Percentiles rank a stretch among this genome's conserved stretches.
Evolutionary conservation across 2,888 invertebrate species (phyloP).

Genomic region (Perizoma flavofasciatum): DNA sequence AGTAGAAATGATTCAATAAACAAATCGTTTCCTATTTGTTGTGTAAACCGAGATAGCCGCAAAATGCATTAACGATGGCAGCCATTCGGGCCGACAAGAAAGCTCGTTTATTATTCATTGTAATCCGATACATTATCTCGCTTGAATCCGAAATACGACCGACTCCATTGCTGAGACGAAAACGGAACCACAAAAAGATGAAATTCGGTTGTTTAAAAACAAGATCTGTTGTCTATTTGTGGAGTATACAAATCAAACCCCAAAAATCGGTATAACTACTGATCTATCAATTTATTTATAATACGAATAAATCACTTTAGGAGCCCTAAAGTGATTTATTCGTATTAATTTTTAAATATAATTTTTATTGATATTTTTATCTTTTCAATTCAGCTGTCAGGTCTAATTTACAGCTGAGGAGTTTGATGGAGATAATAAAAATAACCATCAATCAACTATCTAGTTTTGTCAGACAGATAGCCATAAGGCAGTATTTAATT

Average conservation of each 20-base stretch:
- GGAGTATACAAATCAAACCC: neutral
- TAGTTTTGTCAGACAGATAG: constrained; percentile 33
- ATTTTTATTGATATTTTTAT: constrained; percentile 52
- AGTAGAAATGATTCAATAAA: constrained; percentile 37
- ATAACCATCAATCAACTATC: constrained; percentile 55
- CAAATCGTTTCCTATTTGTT: constrained; percentile 49
- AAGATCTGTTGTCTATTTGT: neutral
- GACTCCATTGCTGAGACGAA: constrained; percentile 45
- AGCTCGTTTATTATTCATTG: constrained; percentile 70
- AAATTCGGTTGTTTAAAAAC: constrained; percentile 7
- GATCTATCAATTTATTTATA: no score
- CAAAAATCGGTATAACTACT: no score
- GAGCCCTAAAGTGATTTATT: no score
- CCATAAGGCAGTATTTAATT: constrained; percentile 33
- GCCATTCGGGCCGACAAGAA: constrained; percentile 49
- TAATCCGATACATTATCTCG: constrained; percentile 68
- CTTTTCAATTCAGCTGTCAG: constrained; percentile 44
- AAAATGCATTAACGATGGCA: constrained; percentile 54
- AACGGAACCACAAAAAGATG: constrained; percentile 49
- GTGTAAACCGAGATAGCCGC: constrained; percentile 51
- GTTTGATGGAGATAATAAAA: constrained; percentile 49
- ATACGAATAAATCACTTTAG: no score
- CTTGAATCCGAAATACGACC: constrained; percentile 50
- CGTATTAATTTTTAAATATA: no score
- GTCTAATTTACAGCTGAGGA: constrained; percentile 35